Evolutionary conservation across 2,888 invertebrate species (phyloP).

Genomic region (Hydriomena furcata): DNA sequence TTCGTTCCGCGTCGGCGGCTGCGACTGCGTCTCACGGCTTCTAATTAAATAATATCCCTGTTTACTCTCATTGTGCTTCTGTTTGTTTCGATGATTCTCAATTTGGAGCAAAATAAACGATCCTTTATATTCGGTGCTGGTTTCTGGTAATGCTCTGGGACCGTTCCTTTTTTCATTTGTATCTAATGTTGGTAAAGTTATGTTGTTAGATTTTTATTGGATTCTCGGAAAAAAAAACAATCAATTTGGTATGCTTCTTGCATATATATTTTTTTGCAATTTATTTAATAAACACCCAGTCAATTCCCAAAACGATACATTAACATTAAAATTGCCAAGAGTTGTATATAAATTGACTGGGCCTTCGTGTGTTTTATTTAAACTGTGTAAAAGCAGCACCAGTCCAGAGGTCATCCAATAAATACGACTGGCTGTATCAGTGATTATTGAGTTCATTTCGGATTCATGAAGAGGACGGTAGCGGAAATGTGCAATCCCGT

Average conservation of each 20-base stretch:
- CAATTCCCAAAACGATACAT: too few species aligned
- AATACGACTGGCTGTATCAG: slow-evolving; percentile 16
- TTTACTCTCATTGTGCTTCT: slow-evolving; percentile 21
- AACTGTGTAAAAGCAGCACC: neutral
- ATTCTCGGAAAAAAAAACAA: neutral
- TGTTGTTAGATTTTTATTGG: too few species aligned
- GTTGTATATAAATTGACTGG: too few species aligned
- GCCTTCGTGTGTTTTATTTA: slow-evolving; percentile 6
- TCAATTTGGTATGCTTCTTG: too few species aligned
- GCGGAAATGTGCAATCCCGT: slow-evolving; percentile 53
- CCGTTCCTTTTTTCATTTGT: slow-evolving; percentile 2
- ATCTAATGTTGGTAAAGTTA: too few species aligned
- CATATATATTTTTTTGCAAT: too few species aligned
- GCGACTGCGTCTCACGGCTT: slow-evolving; percentile 9
- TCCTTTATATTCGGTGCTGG: neutral
- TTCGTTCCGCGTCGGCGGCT: slow-evolving; percentile 18
- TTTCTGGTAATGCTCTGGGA: neutral
- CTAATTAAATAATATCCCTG: slow-evolving; percentile 32
- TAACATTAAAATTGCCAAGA: too few species aligned
- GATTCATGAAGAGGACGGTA: slow-evolving; percentile 28
- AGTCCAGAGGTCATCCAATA: slow-evolving; percentile 2
- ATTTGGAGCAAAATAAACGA: slow-evolving; percentile 4
- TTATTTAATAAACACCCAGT: too few species aligned
- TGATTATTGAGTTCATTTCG: slow-evolving; percentile 25
- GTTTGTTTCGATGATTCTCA: slow-evolving; percentile 22